Evolutionary conservation across 2,797 vertebrate genomes (phyloP).

Genomic region (Lindbergichthys nudifrons): DNA sequence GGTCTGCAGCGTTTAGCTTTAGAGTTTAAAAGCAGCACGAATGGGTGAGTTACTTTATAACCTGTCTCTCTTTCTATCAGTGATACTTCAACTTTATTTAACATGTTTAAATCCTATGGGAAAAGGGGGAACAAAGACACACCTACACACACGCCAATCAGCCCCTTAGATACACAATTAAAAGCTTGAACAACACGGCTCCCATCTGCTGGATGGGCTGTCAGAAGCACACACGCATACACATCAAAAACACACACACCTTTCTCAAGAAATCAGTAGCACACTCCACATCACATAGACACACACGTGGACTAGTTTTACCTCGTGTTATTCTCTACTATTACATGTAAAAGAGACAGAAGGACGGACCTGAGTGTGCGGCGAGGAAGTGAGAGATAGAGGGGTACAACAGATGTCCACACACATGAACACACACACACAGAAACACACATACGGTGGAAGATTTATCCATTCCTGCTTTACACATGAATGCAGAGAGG

Average conservation of each 20-base stretch:
- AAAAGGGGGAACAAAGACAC: slow-evolving; percentile 18
- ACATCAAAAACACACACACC: slow-evolving; percentile 21
- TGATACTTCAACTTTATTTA: slow-evolving; percentile 34
- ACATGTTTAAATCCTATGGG: slow-evolving; percentile 26
- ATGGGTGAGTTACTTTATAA: not conserved
- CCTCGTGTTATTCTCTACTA: slow-evolving; percentile 44
- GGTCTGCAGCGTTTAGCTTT: too few relatives aligned
- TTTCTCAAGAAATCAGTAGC: slow-evolving; percentile 39
- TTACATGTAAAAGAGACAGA: slow-evolving; percentile 54
- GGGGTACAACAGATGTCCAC: slow-evolving; percentile 66
- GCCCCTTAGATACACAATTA: slow-evolving; percentile 65
- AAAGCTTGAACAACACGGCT: slow-evolving; percentile 64
- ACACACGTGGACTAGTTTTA: slow-evolving; percentile 22
- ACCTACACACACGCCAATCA: slow-evolving; percentile 56
- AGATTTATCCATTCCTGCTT: slow-evolving; percentile 30
- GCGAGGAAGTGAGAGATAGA: slow-evolving; percentile 35
- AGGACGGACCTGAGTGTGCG: slow-evolving; percentile 56
- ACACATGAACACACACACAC: slow-evolving; percentile 19
- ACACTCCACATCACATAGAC: slow-evolving; percentile 30
- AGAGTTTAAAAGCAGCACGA: not conserved
- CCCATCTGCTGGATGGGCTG: slow-evolving; percentile 70
- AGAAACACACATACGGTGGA: slow-evolving; percentile 20
- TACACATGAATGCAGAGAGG: slow-evolving; percentile 25
- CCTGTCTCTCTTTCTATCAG: not conserved
- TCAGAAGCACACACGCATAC: slow-evolving; percentile 31